Conservation (phyloP, 2,888 invertebrate species). For the Temnothorax ravouxi region DNA sequence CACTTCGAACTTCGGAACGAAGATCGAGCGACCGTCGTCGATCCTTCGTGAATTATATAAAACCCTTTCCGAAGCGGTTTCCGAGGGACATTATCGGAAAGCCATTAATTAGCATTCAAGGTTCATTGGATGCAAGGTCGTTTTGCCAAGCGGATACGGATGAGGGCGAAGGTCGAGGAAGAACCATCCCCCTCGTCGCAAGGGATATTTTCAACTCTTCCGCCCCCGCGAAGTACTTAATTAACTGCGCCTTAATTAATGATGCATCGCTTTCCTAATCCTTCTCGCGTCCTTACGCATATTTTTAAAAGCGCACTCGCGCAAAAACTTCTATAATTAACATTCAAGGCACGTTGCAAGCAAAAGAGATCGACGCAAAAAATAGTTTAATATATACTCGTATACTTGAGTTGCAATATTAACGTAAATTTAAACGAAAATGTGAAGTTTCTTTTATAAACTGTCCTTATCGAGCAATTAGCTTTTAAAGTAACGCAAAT, state of each 20-base stretch:
- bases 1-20: conserved; percentile 40
- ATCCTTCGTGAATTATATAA: conserved; percentile 38
- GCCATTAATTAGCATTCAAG: conserved; percentile 63
- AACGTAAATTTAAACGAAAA: neutral
- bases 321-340: conserved; percentile 24
- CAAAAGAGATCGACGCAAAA: neutral
- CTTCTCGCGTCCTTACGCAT: conserved; percentile 5
- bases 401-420: neutral
- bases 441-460: neutral
- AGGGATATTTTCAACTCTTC: conserved; percentile 67
- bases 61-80: neutral
- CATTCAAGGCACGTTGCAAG: neutral
- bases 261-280: conserved; percentile 65
- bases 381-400: neutral
- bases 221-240: conserved; percentile 69
- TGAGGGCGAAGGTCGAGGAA: conserved; percentile 34
- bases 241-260: conserved; percentile 78
- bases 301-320: conserved; percentile 33
- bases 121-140: conserved; percentile 42
- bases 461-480: neutral
- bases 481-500: neutral
- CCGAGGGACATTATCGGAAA: conserved; percentile 58
- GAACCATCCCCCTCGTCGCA: conserved; percentile 19
- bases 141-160: conserved; percentile 33
- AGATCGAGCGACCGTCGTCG: conserved; percentile 51